A percentile compares a stretch with the other conserved stretches of the same genome.
These are phyloP conservation scores for Graptemys geographica DNA, from an alignment of 2,797 vertebrate species.

Conservation along the genomic window DNA sequence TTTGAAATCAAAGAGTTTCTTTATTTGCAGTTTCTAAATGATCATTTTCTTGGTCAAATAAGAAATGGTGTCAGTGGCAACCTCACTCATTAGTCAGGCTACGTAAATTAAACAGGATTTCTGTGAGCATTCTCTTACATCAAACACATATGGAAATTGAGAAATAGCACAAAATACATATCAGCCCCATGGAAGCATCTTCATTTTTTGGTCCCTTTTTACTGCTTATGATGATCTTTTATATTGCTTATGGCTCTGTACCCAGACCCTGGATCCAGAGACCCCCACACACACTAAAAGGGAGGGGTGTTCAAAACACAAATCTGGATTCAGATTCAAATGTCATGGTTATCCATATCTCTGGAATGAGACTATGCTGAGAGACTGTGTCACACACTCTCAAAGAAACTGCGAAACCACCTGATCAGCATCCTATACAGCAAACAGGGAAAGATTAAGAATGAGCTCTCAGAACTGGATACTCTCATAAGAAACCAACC, in stretches of 20 bases:
- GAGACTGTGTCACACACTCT: no score
- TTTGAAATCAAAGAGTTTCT: constrained; percentile 20
- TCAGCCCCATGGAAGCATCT: not conserved
- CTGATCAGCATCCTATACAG: no score
- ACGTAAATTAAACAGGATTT: not conserved
- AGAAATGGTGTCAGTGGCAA: not conserved
- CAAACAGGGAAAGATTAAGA: no score
- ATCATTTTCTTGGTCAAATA: not conserved
- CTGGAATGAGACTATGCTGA: not conserved
- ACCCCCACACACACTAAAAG: rapidly evolving
- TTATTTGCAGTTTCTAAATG: constrained; percentile 4
- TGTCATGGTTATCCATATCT: not conserved
- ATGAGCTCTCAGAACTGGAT: no score
- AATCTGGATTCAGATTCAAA: not conserved
- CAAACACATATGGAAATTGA: constrained; percentile 21
- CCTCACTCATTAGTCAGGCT: not conserved
- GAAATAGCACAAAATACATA: not conserved
- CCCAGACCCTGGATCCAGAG: not conserved
- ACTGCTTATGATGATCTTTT: not conserved
- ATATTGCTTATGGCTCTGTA: not conserved
- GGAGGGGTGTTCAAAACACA: not conserved
- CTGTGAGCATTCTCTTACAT: not conserved
- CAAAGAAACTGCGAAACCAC: no score
- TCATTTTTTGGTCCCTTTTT: not conserved
- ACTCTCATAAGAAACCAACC: no score